Evolutionary conservation across 2,113 vertebrate genomes (phyloP), one percentile per base, ranked within the genome.

Genomic region (Phylloscopus whistleri): DNA sequence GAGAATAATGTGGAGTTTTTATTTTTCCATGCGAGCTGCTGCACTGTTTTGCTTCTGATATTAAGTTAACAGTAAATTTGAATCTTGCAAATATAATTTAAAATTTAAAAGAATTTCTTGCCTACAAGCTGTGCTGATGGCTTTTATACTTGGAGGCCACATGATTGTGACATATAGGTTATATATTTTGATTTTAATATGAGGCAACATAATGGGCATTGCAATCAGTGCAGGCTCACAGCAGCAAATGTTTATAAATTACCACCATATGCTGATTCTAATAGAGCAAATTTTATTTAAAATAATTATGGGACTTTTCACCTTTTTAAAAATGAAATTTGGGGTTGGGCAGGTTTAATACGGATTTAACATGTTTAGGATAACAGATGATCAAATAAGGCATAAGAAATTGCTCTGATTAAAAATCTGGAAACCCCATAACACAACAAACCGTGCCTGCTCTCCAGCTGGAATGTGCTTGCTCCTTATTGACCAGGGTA

Each of bases 271-370:
- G 86, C 88, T 91, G 63, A 87, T 89, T 78, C 59, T 62, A 94
- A 44, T 5, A 69, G n/a, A 79, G 63, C 74, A 77, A 89, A 84
- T 76, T 89, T 77, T 88, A 84, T 94, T 94, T 87, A 62, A 92
- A 94, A 84, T 84, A 84, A 86, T 92, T 78, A 68, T 53, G 23
- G 2, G 66, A 64, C 79, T 96, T 88, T 95, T 89, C 88, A 89
- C 94, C 80, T 94, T 95, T 84, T 83, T 83, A 75, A 2, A 87
- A 93, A 94, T 84, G 56, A 90, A 95, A 84, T 87, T 82, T 75
- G 49, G 64, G 24, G 11, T 46, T 93, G 78, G 86, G 62, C 85
- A 81, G 80, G 60, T 94, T 92, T 92, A 84, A 75, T 91, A 75
- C 14, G 43, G 64, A 74, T 95, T 92, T 86, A 86, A 80, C 79